Conservation (phyloP, 2,888 invertebrate genomes). For the Uropetala carovei region DNA sequence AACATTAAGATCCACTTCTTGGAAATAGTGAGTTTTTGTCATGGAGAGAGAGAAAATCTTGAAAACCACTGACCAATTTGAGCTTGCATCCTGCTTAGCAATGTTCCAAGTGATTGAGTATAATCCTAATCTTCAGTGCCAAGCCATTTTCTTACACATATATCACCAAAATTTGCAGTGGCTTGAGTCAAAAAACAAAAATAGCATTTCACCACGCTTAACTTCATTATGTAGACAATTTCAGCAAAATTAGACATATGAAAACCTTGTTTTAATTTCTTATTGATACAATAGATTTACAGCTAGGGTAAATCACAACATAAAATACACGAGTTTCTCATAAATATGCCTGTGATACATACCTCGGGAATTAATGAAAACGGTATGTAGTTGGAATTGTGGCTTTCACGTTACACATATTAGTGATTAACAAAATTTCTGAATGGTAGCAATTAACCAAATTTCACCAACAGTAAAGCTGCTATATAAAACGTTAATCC, state of each 20-base stretch:
- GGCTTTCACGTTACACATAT: not conserved
- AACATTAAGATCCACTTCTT: no score
- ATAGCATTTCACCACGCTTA: no score
- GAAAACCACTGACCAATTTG: no score
- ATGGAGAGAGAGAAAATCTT: no score
- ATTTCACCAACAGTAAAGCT: conserved; percentile 41
- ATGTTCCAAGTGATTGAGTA: no score
- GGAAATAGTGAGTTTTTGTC: no score
- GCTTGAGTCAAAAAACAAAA: no score
- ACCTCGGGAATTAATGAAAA: conserved; percentile 10
- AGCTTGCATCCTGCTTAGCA: no score
- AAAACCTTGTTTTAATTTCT: conserved; percentile 37
- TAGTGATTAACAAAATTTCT: not conserved
- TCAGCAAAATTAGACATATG: conserved; percentile 11
- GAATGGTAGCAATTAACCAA: not conserved
- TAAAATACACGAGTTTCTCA: conserved; percentile 35
- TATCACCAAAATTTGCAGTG: no score
- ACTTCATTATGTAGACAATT: no score
- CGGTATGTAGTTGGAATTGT: not conserved
- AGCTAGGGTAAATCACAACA: conserved; percentile 42
- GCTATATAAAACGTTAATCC: conserved; percentile 42
- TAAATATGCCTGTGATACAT: conserved; percentile 47
- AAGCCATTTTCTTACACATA: no score
- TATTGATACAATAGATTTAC: conserved; percentile 39
- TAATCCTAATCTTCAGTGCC: no score